Evolutionary conservation across 2,888 invertebrate genomes (phyloP).

Genomic region (Dinocampus coccinellae): DNA sequence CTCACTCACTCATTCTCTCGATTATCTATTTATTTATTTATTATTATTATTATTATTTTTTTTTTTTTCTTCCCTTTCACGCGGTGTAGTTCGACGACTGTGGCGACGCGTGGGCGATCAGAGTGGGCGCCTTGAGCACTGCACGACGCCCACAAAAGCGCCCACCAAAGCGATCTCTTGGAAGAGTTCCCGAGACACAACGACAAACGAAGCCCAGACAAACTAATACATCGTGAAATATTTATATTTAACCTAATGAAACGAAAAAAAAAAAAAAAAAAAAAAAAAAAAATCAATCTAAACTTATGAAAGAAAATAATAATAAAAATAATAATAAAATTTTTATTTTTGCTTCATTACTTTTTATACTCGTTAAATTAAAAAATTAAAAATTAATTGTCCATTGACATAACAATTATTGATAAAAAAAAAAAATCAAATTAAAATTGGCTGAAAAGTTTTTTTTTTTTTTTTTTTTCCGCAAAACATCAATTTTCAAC

Average conservation of each 20-base stretch:
- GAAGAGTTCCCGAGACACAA: slow-evolving; percentile 15
- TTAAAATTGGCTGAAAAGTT: too few relatives aligned
- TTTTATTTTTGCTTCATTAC: too few relatives aligned
- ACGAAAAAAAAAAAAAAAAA: neutral
- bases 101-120: slow-evolving; percentile 44
- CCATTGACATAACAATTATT: too few relatives aligned
- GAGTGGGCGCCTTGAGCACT: slow-evolving; percentile 55
- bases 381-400: too few relatives aligned
- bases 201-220: slow-evolving; percentile 11
- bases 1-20: neutral
- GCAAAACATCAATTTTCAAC: too few relatives aligned
- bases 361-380: too few relatives aligned
- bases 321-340: neutral
- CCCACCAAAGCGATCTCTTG: slow-evolving; percentile 47
- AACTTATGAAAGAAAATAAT: neutral
- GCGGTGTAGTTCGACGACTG: slow-evolving; percentile 1
- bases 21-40: too few relatives aligned
- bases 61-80: neutral
- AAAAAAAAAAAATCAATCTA: neutral
- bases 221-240: neutral
- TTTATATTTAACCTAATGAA: neutral
- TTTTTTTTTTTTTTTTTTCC: too few relatives aligned
- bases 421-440: too few relatives aligned
- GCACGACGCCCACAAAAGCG: slow-evolving; percentile 57
- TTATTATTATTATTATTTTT: too few relatives aligned